Base-by-base conservation (phyloP, 1,140 invertebrate genomes). In the Aphis gossypii region DNA sequence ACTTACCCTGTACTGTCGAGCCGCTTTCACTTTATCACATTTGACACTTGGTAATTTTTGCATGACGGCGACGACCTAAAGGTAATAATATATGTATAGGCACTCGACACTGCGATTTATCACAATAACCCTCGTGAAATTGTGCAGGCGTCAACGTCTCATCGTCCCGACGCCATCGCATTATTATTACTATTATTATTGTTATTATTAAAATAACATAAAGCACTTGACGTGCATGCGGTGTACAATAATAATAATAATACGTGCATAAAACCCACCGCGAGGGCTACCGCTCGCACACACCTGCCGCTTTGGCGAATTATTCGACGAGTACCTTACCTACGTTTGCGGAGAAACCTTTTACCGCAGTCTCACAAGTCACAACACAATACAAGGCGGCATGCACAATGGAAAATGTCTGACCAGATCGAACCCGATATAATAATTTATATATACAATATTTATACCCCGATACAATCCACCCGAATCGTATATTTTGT, bases 141-240 rank as follows among this genome's bases (percentile, higher is more conserved):
- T 90, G 88, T 90, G 60, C 60, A 76, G 51, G 35, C 88, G 51
- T 90, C 88, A 90, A 90, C 88, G 54, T 54, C 88, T 90, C 51
- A 54, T 54, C 51, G 83, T 8, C 83, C 41, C 83, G 60, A 76
- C 60, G 60, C 60, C 60, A 76, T 76, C 38, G 38, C 35, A 41
- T 83, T 84, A 84, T 30, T 84, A 84, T 82, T 35, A 23, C 54
- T 54, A 54, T 76, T 76, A 76, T 76, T 76, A 76, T 76, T 76
- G 60, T 76, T 76, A 35, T 76, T 76, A 76, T 76, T 76, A 76
- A 76, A 76, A 76, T 76, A 76, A 76, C 60, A 76, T 76, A 76
- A 76, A 76, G 60, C 60, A 76, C 60, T 76, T 76, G 60, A 76
- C 60, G 60, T n/a, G 60, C 60, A 76, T 14, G 60, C 60, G 30